These are phyloP conservation scores for Lucilia cuprina DNA, from an alignment of 1,140 invertebrate species.

Conservation along the genomic window DNA sequence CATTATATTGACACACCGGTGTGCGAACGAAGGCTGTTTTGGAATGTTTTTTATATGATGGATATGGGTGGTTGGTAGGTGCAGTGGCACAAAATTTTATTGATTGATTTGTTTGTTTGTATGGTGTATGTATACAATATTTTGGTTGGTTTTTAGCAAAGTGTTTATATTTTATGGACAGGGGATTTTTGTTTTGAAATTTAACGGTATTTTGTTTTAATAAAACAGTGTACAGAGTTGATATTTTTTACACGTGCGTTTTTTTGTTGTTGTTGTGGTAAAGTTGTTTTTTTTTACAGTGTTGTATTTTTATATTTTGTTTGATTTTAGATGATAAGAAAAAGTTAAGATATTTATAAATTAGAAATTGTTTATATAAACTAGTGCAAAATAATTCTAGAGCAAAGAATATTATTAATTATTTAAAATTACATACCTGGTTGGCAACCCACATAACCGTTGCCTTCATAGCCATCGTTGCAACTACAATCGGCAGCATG, in stretches of 20 bases:
- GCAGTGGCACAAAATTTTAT: not conserved
- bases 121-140: conserved; percentile 23
- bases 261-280: not conserved
- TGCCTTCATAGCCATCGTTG: conserved; percentile 83
- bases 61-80: not conserved
- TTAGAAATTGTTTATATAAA: conserved; percentile 38
- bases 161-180: conserved; percentile 4
- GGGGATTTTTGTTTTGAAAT: not conserved
- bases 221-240: not conserved
- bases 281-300: conserved; percentile 40
- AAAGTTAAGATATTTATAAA: conserved; percentile 43
- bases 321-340: conserved; percentile 49
- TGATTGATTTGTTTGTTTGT: not conserved
- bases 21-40: conserved; percentile 47
- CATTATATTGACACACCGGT: conserved; percentile 86
- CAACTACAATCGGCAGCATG: conserved; percentile 86
- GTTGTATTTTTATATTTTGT: conserved; percentile 52
- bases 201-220: not conserved
- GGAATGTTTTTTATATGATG: not conserved
- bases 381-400: not conserved
- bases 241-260: conserved; percentile 14
- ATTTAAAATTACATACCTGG: conserved; percentile 69
- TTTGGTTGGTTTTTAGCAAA: not conserved
- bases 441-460: conserved; percentile 80
- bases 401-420: not conserved